Evolutionary conservation across 2,888 invertebrate genomes (phyloP), one percentile per base, ranked within the genome.

Genomic region (Serripes groenlandicus): DNA sequence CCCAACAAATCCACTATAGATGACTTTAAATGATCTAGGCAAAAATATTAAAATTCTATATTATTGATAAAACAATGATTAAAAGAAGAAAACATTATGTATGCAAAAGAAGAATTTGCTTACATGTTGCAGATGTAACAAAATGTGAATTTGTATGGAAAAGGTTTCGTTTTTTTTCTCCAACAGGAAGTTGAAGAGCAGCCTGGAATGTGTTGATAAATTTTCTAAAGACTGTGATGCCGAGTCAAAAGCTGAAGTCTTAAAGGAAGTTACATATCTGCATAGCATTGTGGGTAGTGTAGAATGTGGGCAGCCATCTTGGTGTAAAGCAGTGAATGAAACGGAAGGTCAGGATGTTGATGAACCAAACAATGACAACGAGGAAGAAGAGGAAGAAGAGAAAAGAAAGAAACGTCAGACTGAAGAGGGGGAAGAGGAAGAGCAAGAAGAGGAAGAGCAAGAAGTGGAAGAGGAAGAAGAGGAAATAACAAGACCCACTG

Each of bases 151-250:
- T n/a, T n/a, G n/a, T n/a, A n/a, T n/a, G n/a, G n/a, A n/a, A n/a
- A n/a, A n/a, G n/a, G n/a, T n/a, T n/a, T n/a, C n/a, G n/a, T n/a
- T n/a, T n/a, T n/a, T n/a, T 49, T 2, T 49, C 21, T 49, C 7
- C 21, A 21, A 15, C 15, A 49, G 49, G 49, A 15, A 15, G 5
- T 42, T 81, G 23, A 37, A 70, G 9, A 21, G 37, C 30, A 64
- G 26, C 4, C 37, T 58, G n/a, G 52, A 56, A 23, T 85, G 85
- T 75, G 75, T 85, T 0, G 32, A 32, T 4, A 56, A 73, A n/a
- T 82, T 68, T 69, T 66, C 77, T n/a, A 68, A 58, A 4, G 77
- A 64, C 7, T 85, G 85, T 75, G 78, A 81, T 56, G 58, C 58
- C n/a, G 66, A 62, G 0, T 49, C 60, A 26, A 34, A 32, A 26